Base-by-base conservation (phyloP, 1,140 invertebrate genomes). In the Drosophila serrata region DNA sequence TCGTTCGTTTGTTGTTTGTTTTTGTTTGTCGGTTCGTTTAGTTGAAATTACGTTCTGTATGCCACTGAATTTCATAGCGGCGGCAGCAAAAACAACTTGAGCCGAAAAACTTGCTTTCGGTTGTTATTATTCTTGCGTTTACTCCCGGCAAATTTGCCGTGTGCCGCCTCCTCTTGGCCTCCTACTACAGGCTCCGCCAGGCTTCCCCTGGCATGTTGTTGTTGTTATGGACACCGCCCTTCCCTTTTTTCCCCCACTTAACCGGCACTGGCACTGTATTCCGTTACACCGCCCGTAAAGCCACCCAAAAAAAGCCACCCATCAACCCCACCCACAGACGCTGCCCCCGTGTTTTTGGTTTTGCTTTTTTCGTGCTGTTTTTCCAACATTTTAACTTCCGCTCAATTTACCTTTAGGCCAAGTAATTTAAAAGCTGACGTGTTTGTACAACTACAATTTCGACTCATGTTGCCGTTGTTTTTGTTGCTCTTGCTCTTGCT, bases 401-500 rank as follows among this genome's bases (percentile, higher is more conserved):
- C 85, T 90, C 85, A 90, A 90, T 90, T 90, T 90, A 90, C 86
- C 85, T 90, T 90, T 90, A 90, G 85, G 85, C 85, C 85, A 90
- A 90, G 85, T 90, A 90, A 90, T 90, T 90, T 90, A 90, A 90
- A 90, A 90, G 85, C 85, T 90, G 85, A 90, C 85, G 85, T 90
- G 85, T 90, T 90, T 90, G 81, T 90, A 90, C 85, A 90, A 90
- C 86, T 90, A 90, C 86, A 88, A 88, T 90, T 88, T 90, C 77
- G 85, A 85, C 85, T 90, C 85, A 88, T 90, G 85, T 88, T 90
- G 87, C 81, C 75, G 85, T 85, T 88, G 85, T 81, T 64, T 61
- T 73, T 67, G 51, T 19, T 57, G 55, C 39, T 35, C 17, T 19
- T 57, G 55, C 39, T 35, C 17, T 39, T 49, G 24, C 17, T 46